Conservation (phyloP, 2,888 invertebrate species). For the Listrodromus nycthemerus region DNA sequence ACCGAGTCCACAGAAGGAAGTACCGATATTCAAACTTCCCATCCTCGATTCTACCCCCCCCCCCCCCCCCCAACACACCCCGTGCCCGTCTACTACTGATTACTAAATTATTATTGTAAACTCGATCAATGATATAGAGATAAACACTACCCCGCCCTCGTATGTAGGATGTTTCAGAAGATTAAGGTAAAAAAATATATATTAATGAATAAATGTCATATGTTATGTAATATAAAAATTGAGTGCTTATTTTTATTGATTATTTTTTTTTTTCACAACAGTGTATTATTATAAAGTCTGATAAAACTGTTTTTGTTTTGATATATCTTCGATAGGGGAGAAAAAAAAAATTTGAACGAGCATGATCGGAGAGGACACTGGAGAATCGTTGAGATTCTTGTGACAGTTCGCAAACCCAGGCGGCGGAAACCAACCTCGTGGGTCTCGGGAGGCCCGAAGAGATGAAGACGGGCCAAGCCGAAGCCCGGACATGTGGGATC, state of each 20-base stretch:
- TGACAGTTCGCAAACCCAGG: conserved; percentile 85
- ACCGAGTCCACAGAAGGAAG: conserved; percentile 36
- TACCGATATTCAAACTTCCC: conserved; percentile 41
- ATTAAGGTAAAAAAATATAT: conserved; percentile 57
- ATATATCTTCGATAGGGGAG: neutral
- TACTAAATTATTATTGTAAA: conserved; percentile 53
- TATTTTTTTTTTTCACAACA: neutral
- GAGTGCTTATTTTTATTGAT: neutral
- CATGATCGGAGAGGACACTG: conserved; percentile 34
- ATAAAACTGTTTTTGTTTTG: neutral
- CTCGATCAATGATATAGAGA: conserved; percentile 61
- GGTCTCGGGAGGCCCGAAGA: conserved; percentile 60
- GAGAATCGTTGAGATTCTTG: conserved; percentile 36
- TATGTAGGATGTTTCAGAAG: conserved; percentile 61
- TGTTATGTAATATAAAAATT: conserved; percentile 67
- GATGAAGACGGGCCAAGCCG: conserved; percentile 77
- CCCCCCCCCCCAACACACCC: too few species aligned
- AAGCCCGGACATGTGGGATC: conserved; percentile 82
- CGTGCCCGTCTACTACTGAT: conserved; percentile 27
- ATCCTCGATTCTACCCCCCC: conserved; percentile 13
- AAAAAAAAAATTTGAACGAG: conserved; percentile 45
- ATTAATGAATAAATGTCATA: conserved; percentile 70
- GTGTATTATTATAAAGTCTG: neutral
- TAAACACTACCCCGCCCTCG: conserved; percentile 51
- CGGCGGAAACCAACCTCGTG: conserved; percentile 87